A percentile compares a stretch with the other conserved stretches of the same genome.
These are phyloP conservation scores for Diadophis punctatus DNA, from an alignment of 2,113 vertebrate species.

Conservation along the genomic window DNA sequence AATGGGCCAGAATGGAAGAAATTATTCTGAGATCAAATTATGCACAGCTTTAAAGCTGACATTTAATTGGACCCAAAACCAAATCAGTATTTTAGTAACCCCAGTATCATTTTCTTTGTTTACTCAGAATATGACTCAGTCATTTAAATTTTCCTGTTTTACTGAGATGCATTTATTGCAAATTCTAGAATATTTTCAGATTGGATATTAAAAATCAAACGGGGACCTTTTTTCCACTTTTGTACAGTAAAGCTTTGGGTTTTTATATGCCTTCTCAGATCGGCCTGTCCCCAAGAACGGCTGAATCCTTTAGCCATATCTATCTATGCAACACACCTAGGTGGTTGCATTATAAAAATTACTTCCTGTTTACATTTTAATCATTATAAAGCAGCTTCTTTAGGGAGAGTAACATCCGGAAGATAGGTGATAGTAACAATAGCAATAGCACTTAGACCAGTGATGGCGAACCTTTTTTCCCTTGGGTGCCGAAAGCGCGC, in stretches of 20 bases:
- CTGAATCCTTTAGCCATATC: background rate
- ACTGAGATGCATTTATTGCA: background rate
- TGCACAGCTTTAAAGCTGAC: background rate
- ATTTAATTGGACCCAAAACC: background rate
- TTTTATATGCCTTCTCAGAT: background rate
- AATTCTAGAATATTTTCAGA: background rate
- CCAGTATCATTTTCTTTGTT: background rate
- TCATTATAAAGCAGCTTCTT: background rate
- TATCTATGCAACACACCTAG: background rate
- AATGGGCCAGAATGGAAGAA: background rate
- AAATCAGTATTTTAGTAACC: background rate
- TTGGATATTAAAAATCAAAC: background rate
- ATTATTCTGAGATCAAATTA: background rate
- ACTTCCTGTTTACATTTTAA: background rate
- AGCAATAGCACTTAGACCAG: background rate
- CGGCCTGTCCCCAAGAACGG: background rate
- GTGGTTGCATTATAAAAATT: background rate
- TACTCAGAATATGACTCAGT: background rate
- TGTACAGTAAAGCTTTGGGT: background rate
- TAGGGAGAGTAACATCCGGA: background rate
- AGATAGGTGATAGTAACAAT: background rate
- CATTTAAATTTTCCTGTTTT: background rate
- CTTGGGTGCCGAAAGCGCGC: too few relatives aligned
- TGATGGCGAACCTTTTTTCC: too few relatives aligned
- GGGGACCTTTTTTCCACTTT: background rate